Percentiles rank a stretch among this genome's conserved stretches.
phyloP scores from a whole-genome alignment of 2,797 vertebrate species.

The Denticeps clupeoides region DNA sequence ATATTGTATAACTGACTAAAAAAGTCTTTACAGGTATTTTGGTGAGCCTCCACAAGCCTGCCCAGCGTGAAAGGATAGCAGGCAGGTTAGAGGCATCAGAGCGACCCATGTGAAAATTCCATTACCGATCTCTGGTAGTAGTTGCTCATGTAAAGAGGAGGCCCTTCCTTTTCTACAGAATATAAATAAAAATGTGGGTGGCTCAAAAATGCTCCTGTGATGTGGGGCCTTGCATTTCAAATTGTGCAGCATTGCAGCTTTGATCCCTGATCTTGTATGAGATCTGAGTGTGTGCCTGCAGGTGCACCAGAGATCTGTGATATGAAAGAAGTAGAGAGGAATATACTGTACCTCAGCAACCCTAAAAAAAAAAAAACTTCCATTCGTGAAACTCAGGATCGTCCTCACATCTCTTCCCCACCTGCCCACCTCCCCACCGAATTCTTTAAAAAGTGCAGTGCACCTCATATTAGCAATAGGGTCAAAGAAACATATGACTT shows the following conservation, averaged over 20 bases:
- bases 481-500: slow-evolving; percentile 39
- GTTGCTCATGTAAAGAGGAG: slow-evolving; percentile 29
- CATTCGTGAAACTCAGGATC: slow-evolving; percentile 4
- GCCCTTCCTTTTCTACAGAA: slow-evolving; percentile 45
- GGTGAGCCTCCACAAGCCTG: no score
- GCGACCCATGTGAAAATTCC: slow-evolving; percentile 55
- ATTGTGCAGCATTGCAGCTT: slow-evolving; percentile 31
- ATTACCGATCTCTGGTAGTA: slow-evolving; percentile 42
- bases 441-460: slow-evolving; percentile 23
- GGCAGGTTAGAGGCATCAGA: no score
- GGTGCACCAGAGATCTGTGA: slow-evolving; percentile 25
- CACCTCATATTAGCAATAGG: slow-evolving; percentile 43
- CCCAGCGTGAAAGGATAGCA: no score
- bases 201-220: slow-evolving; percentile 28
- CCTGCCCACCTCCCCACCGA: slow-evolving; percentile 22
- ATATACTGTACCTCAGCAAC: neutral
- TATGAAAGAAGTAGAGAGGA: slow-evolving; percentile 12
- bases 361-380: slow-evolving; percentile 7
- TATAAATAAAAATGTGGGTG: slow-evolving; percentile 33
- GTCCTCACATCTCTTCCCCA: slow-evolving; percentile 12
- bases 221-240: slow-evolving; percentile 21
- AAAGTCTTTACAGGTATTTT: no score
- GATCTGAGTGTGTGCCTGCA: slow-evolving; percentile 30
- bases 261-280: slow-evolving; percentile 28
- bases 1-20: no score